Base-by-base conservation (phyloP, 2,888 invertebrate species). In the Torymus auratus region DNA sequence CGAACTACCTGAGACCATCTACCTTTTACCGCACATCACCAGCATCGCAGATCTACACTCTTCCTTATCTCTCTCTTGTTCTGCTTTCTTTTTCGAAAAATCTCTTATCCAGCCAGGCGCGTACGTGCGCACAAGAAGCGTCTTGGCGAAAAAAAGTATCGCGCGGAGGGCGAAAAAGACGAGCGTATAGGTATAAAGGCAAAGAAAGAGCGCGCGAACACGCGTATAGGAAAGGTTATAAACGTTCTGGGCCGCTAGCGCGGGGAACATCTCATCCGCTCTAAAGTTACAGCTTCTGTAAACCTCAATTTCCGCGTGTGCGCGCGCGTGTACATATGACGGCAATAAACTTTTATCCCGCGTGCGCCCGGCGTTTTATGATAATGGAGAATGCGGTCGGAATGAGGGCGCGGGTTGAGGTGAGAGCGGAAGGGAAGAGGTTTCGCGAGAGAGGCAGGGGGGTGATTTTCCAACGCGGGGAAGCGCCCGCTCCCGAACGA, bases 311-410 rank as follows among this genome's bases (percentile, higher is more conserved):
- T 80, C 76, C 76, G 70, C 50, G 76, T 65, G 80, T 62, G 64
- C 67, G 61, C 15, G 53, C 68, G 76, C 60, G 67, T 62, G 71
- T 80, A 76, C 76, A 72, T 76, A 80, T 56, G 80, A 76, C 67
- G 73, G 69, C 69, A 17, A 81, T 81, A 81, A 81, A 81, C 81
- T 81, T 81, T 81, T 81, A 81, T 81, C 77, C 81, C 14, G 28
- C 28, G 28, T 4, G 28, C 28, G 28, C 41, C 65, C 61, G 67
- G 28, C 58, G 69, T 72, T 81, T 81, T 81, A 81, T 81, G 81
- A 77, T 81, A 81, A 81, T 77, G 77, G 81, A 80, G 73, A 72
- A 68, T 75, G 75, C 70, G 80, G 80, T 79, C 73, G 73, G 68
- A 79, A 73, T 69, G 72, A 20, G 28, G 28, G 28, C 7, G 4